Base-by-base conservation (phyloP, 2,888 invertebrate species). In the Pantelozetes paolii region DNA sequence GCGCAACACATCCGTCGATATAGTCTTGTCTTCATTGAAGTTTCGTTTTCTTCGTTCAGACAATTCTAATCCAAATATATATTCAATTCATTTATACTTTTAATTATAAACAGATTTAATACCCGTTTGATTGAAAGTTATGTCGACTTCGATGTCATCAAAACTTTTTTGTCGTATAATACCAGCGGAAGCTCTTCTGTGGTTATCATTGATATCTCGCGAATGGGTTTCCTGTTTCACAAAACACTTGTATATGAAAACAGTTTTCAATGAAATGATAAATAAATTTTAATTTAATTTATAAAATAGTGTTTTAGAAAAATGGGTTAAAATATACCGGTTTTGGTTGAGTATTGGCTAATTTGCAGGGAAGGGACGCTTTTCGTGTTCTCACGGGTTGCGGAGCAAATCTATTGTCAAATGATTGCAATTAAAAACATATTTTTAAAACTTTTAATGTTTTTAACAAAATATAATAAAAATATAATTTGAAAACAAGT, bases 121-220 rank as follows among this genome's bases (percentile, higher is more conserved):
- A 64, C 64, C 64, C 2, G 36, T 30, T 6, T 64, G 32, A 36
- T 20, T 32, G 20, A 15, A 36, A 64, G 15, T 64, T 26, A 73
- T 30, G 11, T 73, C 73, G 6, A 69, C 73, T 23, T 73, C 73
- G 30, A 67, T 42, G 15, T 64, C 69, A 23, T 73, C 73, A 30
- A 73, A 73, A 36, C 73, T 48, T 45, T 73, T 45, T 50, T 73
- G 73, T 2, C 73, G 67, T 23, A 48, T 50, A 15, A 73, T 73
- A 18, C 73, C 73, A 36, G 64, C 64, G 36, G 64, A 64, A 32
- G 36, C 32, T 30, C 64, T 32, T 64, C 64, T 64, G n/a, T 32
- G 30, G 20, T 30, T 11, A n/a, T 36, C 64, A 64, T 15, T 64
- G 11, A 1, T 6, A 36, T 64, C 64, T 26, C 15, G 32, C 15